Evolutionary conservation across 2,888 invertebrate genomes (phyloP).

Genomic region (Phrixothrix hirtus): DNA sequence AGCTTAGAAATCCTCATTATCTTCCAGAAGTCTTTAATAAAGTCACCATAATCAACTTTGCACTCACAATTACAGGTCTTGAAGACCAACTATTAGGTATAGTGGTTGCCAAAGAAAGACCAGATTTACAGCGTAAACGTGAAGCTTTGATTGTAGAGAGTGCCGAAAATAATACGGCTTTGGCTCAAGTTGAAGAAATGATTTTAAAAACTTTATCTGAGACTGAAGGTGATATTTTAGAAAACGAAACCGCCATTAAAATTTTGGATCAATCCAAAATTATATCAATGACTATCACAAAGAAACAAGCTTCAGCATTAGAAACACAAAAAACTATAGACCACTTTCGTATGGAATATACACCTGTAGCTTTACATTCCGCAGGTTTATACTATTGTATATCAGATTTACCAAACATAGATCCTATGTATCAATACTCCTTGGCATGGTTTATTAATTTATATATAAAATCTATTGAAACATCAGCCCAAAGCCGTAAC

Average conservation of each 20-base stretch:
- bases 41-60: conserved; percentile 82
- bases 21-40: conserved; percentile 83
- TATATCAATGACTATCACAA: conserved; percentile 78
- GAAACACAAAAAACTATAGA: conserved; percentile 81
- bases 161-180: conserved; percentile 77
- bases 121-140: conserved; percentile 79
- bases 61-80: conserved; percentile 78
- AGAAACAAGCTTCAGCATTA: conserved; percentile 77
- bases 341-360: conserved; percentile 72
- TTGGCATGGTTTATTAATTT: conserved; percentile 85
- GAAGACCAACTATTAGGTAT: conserved; percentile 84
- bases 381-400: conserved; percentile 82
- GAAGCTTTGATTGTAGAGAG: conserved; percentile 78
- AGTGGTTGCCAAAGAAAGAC: conserved; percentile 82
- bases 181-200: conserved; percentile 86
- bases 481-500: conserved; percentile 71
- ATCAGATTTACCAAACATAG: conserved; percentile 79
- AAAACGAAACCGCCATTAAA: conserved; percentile 87
- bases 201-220: conserved; percentile 83
- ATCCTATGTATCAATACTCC: conserved; percentile 90
- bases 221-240: conserved; percentile 84
- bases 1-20: conserved; percentile 83
- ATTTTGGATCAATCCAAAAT: conserved; percentile 84
- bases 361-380: conserved; percentile 78
- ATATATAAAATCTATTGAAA: conserved; percentile 76